A percentile compares a stretch with the other conserved stretches of the same genome.
Conservation (phyloP, 2,888 invertebrate genomes). For the Agrilus cyanescens region DNA sequence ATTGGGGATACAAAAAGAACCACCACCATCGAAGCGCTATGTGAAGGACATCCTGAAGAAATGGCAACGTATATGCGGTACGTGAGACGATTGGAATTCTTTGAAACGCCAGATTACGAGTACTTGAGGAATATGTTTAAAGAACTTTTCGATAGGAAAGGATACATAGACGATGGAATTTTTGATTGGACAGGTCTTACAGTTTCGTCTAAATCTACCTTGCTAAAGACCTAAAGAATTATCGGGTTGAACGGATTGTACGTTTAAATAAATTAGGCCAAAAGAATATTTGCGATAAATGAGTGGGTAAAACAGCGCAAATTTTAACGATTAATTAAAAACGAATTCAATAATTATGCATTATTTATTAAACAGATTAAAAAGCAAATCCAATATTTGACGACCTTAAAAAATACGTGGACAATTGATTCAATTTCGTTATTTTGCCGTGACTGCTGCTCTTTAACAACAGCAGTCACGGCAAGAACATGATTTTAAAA, state of each 20-base stretch:
- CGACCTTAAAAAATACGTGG: too few relatives aligned
- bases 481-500: slow-evolving; percentile 1
- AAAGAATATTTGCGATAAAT: too few relatives aligned
- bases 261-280: too few relatives aligned
- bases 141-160: slow-evolving; percentile 78
- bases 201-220: too few relatives aligned
- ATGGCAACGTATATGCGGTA: slow-evolving; percentile 96
- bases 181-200: slow-evolving; percentile 82
- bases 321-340: too few relatives aligned
- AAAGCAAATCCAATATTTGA: too few relatives aligned
- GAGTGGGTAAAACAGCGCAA: too few relatives aligned
- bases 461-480: slow-evolving; percentile 12
- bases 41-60: slow-evolving; percentile 86
- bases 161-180: slow-evolving; percentile 81
- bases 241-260: too few relatives aligned
- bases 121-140: slow-evolving; percentile 93
- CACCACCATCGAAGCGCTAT: slow-evolving; percentile 90
- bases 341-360: too few relatives aligned
- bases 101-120: slow-evolving; percentile 99
- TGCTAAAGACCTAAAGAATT: too few relatives aligned
- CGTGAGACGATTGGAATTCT: slow-evolving; percentile 94
- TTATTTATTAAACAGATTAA: too few relatives aligned
- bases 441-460: slow-evolving; percentile 16
- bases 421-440: not conserved
- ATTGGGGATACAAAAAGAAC: slow-evolving; percentile 99